Percentiles rank a stretch among this genome's conserved stretches.
Evolutionary conservation across 2,888 invertebrate genomes (phyloP).

Genomic region (Nasonovia ribisnigri): DNA sequence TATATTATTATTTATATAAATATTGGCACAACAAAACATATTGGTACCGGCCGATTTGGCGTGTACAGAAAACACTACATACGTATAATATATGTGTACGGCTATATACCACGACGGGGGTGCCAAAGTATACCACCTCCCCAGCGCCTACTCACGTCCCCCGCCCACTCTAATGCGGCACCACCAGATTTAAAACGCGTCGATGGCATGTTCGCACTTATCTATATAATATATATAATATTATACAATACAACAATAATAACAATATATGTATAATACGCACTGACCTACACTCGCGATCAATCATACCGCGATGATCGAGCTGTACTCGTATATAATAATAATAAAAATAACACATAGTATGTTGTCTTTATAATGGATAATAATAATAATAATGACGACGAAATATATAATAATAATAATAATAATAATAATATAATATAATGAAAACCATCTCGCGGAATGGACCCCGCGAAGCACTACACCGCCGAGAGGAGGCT

Average conservation of each 20-base stretch:
- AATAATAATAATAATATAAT: too few species aligned
- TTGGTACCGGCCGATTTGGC: neutral
- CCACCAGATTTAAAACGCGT: neutral
- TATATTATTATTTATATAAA: neutral
- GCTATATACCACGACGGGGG: neutral
- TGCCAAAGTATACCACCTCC: neutral
- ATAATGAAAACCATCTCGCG: neutral
- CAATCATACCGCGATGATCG: neutral
- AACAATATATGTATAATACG: neutral
- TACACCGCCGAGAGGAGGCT: neutral
- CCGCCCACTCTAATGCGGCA: neutral
- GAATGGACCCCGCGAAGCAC: neutral
- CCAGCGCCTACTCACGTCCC: neutral
- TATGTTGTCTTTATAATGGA: neutral
- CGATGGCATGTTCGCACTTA: neutral
- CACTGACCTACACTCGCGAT: conserved; percentile 1
- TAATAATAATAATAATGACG: neutral
- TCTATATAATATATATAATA: neutral
- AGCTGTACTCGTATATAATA: neutral
- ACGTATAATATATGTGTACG: neutral
- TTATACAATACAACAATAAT: neutral
- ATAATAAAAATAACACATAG: neutral
- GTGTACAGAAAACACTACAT: neutral
- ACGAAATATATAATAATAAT: neutral
- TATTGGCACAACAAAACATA: neutral